Conservation (phyloP, 2,888 invertebrate species). For the Trypoxylon attenuatum region DNA sequence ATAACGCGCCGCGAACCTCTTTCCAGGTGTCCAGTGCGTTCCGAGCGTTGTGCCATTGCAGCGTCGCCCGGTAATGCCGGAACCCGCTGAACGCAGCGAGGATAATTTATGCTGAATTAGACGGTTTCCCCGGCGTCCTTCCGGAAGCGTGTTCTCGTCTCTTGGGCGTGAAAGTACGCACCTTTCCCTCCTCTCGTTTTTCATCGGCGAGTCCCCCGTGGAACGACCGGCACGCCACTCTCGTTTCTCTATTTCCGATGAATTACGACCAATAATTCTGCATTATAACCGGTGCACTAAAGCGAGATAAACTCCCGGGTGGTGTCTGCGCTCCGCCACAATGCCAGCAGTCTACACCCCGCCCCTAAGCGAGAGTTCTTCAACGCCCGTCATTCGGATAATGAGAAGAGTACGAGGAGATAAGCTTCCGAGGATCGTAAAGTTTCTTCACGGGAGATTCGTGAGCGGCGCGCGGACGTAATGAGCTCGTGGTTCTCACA, state of each 20-base stretch:
- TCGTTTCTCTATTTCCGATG: too few relatives aligned
- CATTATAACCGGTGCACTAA: too few relatives aligned
- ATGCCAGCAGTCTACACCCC: too few relatives aligned
- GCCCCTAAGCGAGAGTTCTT: too few relatives aligned
- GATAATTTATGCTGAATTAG: conserved; percentile 40
- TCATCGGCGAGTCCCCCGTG: conserved; percentile 7
- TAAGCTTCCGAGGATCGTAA: neutral
- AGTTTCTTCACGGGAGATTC: neutral
- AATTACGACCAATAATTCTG: too few relatives aligned
- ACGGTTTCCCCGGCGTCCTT: conserved; percentile 11
- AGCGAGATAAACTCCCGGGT: too few relatives aligned
- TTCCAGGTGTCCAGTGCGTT: conserved; percentile 48
- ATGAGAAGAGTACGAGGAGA: too few relatives aligned
- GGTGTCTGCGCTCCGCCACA: too few relatives aligned
- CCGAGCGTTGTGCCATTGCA: too few relatives aligned
- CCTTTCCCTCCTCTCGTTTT: conserved; percentile 31
- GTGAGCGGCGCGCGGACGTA: neutral
- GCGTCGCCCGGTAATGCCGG: conserved; percentile 44
- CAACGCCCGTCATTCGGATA: too few relatives aligned
- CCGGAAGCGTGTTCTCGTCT: conserved; percentile 23
- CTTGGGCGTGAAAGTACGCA: conserved; percentile 38
- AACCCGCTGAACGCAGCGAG: conserved; percentile 10
- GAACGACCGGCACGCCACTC: too few relatives aligned
- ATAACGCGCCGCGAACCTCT: conserved; percentile 35
- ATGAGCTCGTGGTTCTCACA: neutral